Conservation (phyloP, 2,888 invertebrate species). For the Shargacucullia verbasci region DNA sequence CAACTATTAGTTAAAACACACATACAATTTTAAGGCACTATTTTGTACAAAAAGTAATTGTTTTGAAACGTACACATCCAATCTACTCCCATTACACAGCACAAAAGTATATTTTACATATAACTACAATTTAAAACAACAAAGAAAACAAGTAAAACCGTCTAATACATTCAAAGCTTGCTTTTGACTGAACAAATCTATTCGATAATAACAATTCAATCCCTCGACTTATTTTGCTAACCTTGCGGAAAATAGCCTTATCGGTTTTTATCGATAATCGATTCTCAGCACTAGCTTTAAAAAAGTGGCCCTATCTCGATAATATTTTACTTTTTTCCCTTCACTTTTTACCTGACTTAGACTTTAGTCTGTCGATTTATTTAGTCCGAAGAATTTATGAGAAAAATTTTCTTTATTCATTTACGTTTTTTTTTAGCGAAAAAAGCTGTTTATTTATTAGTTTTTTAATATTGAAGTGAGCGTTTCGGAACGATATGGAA, state of each 20-base stretch:
- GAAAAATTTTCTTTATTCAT: slow-evolving; percentile 36
- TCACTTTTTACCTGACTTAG: slow-evolving; percentile 54
- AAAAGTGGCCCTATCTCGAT: slow-evolving; percentile 50
- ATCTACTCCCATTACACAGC: slow-evolving; percentile 5
- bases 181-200: slow-evolving; percentile 62
- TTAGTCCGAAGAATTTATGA: slow-evolving; percentile 45
- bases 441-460: slow-evolving; percentile 40
- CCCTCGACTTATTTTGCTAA: slow-evolving; percentile 54
- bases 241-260: slow-evolving; percentile 63
- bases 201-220: slow-evolving; percentile 68
- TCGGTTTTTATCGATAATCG: slow-evolving; percentile 62
- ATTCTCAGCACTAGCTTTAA: slow-evolving; percentile 54
- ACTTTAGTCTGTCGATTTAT: slow-evolving; percentile 47
- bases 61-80: too few species aligned
- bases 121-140: slow-evolving; percentile 22
- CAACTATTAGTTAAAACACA: too few species aligned
- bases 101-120: slow-evolving; percentile 11
- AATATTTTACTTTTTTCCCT: slow-evolving; percentile 55
- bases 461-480: slow-evolving; percentile 6
- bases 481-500: background rate
- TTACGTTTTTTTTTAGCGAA: slow-evolving; percentile 31
- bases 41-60: too few species aligned
- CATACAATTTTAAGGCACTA: too few species aligned
- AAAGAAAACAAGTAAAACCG: slow-evolving; percentile 33
- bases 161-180: slow-evolving; percentile 52